phyloP scores from a whole-genome alignment of 2,888 invertebrate genomes.

The Ceriagrion tenellum region DNA sequence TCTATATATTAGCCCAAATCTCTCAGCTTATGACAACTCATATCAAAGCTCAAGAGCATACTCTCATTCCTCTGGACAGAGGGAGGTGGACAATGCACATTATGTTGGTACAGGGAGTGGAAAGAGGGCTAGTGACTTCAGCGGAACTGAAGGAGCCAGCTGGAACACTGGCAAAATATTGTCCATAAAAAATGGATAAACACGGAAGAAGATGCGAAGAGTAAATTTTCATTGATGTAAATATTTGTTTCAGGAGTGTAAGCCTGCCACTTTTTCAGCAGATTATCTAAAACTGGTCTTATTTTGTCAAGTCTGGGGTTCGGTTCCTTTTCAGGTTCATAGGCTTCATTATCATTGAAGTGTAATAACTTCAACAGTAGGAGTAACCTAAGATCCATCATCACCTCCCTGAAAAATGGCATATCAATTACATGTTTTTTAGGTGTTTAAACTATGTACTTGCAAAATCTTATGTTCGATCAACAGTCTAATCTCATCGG shows the following conservation, averaged over 20 bases:
- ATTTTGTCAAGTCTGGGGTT: neutral
- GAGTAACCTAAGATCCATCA: neutral
- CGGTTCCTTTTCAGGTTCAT: neutral
- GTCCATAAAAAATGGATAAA: no score
- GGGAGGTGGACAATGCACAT: no score
- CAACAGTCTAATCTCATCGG: no score
- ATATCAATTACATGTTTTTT: neutral
- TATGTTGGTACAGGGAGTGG: no score
- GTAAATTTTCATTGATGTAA: neutral
- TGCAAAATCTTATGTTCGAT: neutral
- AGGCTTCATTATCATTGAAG: constrained; percentile 4
- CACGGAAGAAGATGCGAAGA: no score
- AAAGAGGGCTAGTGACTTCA: no score
- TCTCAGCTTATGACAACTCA: no score
- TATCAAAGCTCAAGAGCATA: no score
- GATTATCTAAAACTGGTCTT: neutral
- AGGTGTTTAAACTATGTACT: neutral
- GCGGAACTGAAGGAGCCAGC: no score
- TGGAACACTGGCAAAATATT: no score
- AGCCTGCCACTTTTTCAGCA: neutral
- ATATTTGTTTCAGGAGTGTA: neutral
- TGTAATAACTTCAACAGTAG: neutral
- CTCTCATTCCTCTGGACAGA: no score
- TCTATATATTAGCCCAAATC: no score
- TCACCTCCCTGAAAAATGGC: neutral